Conservation (phyloP, 1,140 invertebrate genomes). For the Condylostylus longicornis region DNA sequence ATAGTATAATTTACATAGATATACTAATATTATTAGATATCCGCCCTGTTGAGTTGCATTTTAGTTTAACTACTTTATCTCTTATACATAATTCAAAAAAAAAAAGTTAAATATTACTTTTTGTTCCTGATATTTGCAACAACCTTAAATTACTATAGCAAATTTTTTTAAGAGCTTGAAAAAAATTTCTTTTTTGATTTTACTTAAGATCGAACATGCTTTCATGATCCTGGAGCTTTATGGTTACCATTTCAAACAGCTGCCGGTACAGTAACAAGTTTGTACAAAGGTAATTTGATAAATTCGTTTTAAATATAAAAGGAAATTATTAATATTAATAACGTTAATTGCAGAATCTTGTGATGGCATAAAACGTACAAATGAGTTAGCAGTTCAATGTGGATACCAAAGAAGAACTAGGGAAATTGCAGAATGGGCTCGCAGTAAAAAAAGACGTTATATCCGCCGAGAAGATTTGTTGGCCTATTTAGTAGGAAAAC, state of each 20-base stretch:
- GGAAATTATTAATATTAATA: conserved; percentile 1
- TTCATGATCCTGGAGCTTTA: conserved; percentile 43
- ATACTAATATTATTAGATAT: too few relatives aligned
- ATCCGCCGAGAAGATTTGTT: conserved; percentile 63
- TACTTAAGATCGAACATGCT: conserved; percentile 22
- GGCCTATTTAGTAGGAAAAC: conserved; percentile 62
- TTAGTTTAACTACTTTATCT: too few relatives aligned
- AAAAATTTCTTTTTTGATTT: background rate
- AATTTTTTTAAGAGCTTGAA: background rate
- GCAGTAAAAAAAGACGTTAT: conserved; percentile 49
- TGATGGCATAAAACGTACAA: conserved; percentile 50
- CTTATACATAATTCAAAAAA: too few relatives aligned
- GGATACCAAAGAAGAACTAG: conserved; percentile 58
- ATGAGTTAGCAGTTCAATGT: conserved; percentile 53
- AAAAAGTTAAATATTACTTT: too few relatives aligned
- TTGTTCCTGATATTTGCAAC: too few relatives aligned
- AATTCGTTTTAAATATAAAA: conserved; percentile 1
- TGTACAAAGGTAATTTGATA: conserved; percentile 55
- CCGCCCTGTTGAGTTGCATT: too few relatives aligned
- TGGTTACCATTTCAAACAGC: conserved; percentile 73
- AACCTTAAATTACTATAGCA: too few relatives aligned
- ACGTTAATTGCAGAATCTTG: conserved; percentile 52
- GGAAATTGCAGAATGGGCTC: conserved; percentile 63
- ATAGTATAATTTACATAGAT: too few relatives aligned
- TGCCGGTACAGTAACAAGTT: conserved; percentile 58